A percentile compares a stretch with the other conserved stretches of the same genome.
phyloP scores from a whole-genome alignment of 2,888 invertebrate species.

The Alsophila aescularia region DNA sequence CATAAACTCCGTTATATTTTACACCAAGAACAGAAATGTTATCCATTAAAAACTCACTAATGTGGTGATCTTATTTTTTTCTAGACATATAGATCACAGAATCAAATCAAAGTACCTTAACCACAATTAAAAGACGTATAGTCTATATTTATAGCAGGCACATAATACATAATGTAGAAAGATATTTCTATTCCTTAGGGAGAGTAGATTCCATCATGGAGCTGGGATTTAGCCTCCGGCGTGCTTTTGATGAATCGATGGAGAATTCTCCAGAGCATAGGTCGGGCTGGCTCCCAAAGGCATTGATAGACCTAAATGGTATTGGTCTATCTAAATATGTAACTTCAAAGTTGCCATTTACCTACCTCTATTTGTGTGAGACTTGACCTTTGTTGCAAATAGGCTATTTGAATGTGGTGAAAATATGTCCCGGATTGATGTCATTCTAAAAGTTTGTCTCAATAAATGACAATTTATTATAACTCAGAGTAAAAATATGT shows the following conservation, averaged over 20 bases:
- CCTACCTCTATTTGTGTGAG: background rate
- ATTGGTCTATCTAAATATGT: slow-evolving; percentile 26
- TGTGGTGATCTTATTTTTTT: too few relatives aligned
- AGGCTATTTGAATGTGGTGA: too few relatives aligned
- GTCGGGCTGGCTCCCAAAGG: slow-evolving; percentile 44
- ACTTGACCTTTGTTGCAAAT: background rate
- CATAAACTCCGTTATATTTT: too few relatives aligned
- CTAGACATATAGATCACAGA: background rate
- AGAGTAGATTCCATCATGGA: slow-evolving; percentile 26
- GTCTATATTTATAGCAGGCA: background rate
- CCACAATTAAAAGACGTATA: background rate
- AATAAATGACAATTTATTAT: too few relatives aligned
- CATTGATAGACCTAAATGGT: slow-evolving; percentile 27
- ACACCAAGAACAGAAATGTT: background rate
- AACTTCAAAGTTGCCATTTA: slow-evolving; percentile 4
- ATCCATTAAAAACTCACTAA: too few relatives aligned
- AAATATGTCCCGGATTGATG: too few relatives aligned
- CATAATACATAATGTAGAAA: background rate
- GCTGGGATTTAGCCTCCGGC: slow-evolving; percentile 30
- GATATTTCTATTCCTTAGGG: slow-evolving; percentile 7
- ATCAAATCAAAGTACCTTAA: background rate
- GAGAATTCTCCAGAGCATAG: slow-evolving; percentile 50
- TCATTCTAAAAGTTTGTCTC: too few relatives aligned
- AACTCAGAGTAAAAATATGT: too few relatives aligned
- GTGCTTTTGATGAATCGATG: slow-evolving; percentile 65